Evolutionary conservation across 2,113 vertebrate genomes (phyloP), one percentile per base, ranked within the genome.

Genomic region (Eulemur rufifrons): DNA sequence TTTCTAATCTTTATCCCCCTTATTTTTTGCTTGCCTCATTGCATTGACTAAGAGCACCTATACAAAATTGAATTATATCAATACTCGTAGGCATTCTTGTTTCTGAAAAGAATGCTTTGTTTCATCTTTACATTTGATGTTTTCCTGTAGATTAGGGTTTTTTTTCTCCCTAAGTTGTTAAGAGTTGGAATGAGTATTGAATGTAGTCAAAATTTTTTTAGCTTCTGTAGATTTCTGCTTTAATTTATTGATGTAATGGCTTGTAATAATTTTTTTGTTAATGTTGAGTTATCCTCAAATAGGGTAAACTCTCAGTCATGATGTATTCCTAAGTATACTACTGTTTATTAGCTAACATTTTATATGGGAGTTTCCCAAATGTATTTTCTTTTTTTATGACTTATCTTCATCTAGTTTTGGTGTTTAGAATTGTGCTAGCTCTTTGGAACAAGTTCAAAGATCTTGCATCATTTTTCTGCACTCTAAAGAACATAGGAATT

Each of bases 201-300:
- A 56, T 80, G 13, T 3, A 64, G 32, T 68, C 29, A 37, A 10
- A 54, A 74, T 2, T 87, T 74, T 68, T 78, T 86, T 69, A 66
- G 77, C 20, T 83, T 76, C 47, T 68, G 1, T 52, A 45, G 76
- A 17, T 83, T 61, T 27, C 27, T 69, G 27, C 71, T 85, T 80
- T 89, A 64, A 56, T 92, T 86, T 89, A 42, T 74, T 89, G 64
- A n/a, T 64, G 15, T 89, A 89, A 85, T 92, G 47, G 17, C 66
- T 80, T 92, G 6, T 37, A 83, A 21, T 93, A 66, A 45, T 89
- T 86, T 47, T 56, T 96, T 88, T 88, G 8, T 37, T 92, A 56
- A 71, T 54, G 21, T 84, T 92, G 45, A 52, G 77, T 74, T 86
- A 37, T 74, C 34, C 47, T 89, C 27, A 80, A 32, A n/a, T 73